Conservation (phyloP, 2,888 invertebrate genomes). For the Drosophila putrida region DNA sequence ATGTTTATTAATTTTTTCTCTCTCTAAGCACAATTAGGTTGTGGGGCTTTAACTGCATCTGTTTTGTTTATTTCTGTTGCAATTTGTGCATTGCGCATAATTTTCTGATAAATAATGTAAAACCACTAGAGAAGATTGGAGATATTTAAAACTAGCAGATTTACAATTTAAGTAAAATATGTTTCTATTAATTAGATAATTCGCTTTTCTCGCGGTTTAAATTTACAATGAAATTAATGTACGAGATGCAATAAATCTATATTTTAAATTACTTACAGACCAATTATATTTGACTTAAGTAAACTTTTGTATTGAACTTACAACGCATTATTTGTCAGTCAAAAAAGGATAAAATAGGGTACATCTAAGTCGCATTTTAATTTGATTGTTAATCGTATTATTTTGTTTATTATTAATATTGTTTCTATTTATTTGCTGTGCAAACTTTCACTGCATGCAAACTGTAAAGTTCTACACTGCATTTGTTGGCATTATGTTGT, state of each 20-base stretch:
- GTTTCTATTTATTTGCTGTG: conserved; percentile 8
- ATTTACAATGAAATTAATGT: no score
- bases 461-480: conserved; percentile 26
- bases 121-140: no score
- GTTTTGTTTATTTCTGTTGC: conserved; percentile 15
- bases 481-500: conserved; percentile 28
- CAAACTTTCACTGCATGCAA: conserved; percentile 32
- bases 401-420: conserved; percentile 6
- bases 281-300: no score
- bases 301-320: no score
- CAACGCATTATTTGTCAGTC: background rate
- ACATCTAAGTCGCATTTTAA: conserved; percentile 7
- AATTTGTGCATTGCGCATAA: conserved; percentile 4
- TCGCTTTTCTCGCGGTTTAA: no score
- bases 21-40: conserved; percentile 29
- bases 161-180: no score
- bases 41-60: conserved; percentile 5
- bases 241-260: no score
- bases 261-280: no score
- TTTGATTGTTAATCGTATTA: conserved; percentile 13
- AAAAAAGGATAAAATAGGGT: background rate
- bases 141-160: no score
- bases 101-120: background rate
- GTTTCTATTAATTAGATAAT: no score
- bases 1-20: conserved; percentile 17